These are phyloP conservation scores for Antechinus stuartii DNA, from an alignment of 2,113 vertebrate species.

Conservation along the genomic window DNA sequence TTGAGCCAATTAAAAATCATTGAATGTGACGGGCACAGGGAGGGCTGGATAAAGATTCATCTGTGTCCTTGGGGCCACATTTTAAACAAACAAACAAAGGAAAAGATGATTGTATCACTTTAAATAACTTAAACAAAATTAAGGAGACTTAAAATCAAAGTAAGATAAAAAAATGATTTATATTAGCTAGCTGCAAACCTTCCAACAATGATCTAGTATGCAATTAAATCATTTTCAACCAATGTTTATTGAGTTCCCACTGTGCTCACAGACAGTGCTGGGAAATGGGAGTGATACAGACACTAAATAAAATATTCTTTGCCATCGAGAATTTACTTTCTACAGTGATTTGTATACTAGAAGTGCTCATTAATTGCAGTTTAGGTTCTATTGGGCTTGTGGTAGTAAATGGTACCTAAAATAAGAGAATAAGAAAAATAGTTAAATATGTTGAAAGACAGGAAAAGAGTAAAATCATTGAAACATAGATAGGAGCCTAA, in stretches of 20 bases:
- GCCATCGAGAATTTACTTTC: background rate
- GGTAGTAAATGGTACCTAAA: background rate
- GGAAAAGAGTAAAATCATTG: background rate
- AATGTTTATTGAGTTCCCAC: background rate
- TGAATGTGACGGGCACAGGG: slow-evolving; percentile 28
- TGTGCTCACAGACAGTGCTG: background rate
- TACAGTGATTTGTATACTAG: background rate
- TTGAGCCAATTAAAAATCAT: slow-evolving; percentile 55
- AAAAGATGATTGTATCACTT: slow-evolving; percentile 15
- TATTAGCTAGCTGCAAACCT: background rate
- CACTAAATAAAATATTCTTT: background rate
- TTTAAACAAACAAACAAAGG: slow-evolving; percentile 20
- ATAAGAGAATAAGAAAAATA: background rate
- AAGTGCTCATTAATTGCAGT: background rate
- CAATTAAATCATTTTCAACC: background rate
- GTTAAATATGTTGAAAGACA: background rate
- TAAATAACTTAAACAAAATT: slow-evolving; percentile 42
- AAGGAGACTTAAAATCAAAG: slow-evolving; percentile 37
- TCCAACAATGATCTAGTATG: slow-evolving; percentile 6
- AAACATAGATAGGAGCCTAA: background rate
- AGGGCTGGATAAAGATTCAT: background rate
- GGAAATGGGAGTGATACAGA: background rate
- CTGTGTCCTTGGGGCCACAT: background rate
- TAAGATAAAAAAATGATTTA: slow-evolving; percentile 44
- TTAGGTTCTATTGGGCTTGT: background rate